Conservation (phyloP, 2,797 vertebrate genomes). For the Smutsia temminckii region DNA sequence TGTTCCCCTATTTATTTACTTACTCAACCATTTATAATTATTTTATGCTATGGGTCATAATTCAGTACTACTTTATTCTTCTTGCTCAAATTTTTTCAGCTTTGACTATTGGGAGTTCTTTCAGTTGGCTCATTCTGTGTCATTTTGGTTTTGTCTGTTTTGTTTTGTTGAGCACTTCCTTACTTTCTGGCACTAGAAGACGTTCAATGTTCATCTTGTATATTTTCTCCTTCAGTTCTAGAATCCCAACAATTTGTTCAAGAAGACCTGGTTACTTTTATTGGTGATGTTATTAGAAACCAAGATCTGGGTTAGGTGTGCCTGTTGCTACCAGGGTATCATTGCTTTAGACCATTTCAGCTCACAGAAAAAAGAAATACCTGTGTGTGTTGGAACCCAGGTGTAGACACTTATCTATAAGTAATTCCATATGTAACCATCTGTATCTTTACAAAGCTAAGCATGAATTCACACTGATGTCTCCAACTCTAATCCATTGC, state of each 20-base stretch:
- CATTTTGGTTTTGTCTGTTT: background rate
- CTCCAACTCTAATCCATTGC: background rate
- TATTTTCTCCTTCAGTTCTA: background rate
- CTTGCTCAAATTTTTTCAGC: background rate
- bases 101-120: background rate
- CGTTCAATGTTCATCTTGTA: background rate
- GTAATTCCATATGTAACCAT: background rate
- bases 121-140: background rate
- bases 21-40: background rate
- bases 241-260: background rate
- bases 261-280: background rate
- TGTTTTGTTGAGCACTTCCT: background rate
- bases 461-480: background rate
- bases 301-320: background rate
- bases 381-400: background rate
- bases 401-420: background rate
- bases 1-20: background rate
- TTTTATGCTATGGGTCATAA: background rate
- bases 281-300: background rate
- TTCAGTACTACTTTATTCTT: background rate
- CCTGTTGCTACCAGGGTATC: background rate
- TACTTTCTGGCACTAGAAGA: background rate
- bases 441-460: background rate
- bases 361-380: background rate
- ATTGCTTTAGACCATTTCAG: background rate